phyloP scores from a whole-genome alignment of 2,888 invertebrate species.

The Atrina japonica region DNA sequence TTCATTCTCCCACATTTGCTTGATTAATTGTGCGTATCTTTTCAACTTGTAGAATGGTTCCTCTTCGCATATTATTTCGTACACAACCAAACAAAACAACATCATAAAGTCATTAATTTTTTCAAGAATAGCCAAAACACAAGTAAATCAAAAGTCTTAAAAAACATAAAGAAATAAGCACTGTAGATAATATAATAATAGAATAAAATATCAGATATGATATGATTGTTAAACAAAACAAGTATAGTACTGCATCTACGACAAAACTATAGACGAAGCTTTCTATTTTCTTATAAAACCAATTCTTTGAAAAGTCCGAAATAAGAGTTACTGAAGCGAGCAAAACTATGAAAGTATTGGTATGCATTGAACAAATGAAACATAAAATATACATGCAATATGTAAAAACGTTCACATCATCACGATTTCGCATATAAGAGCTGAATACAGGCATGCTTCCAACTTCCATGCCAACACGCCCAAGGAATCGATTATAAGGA shows the following conservation, averaged over 20 bases:
- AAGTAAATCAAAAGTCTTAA: too few species aligned
- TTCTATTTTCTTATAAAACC: too few species aligned
- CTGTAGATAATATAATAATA: too few species aligned
- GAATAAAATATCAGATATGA: too few species aligned
- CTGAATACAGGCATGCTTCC: constrained; percentile 15
- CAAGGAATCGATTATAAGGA: constrained; percentile 17
- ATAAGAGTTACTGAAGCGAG: too few species aligned
- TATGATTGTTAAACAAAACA: too few species aligned
- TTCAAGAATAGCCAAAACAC: too few species aligned
- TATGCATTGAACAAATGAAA: too few species aligned
- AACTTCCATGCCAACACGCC: constrained; percentile 32
- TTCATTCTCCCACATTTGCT: constrained; percentile 44
- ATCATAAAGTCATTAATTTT: constrained; percentile 50
- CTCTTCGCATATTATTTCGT: constrained; percentile 46
- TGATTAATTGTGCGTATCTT: constrained; percentile 41
- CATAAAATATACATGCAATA: too few species aligned
- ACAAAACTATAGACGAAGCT: constrained; percentile 59
- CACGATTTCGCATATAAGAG: constrained; percentile 28
- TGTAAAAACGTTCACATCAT: constrained; percentile 44
- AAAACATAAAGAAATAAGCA: too few species aligned
- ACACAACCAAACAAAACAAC: constrained; percentile 44
- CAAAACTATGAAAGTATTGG: too few species aligned
- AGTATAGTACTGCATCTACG: constrained; percentile 37
- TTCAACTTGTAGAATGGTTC: constrained; percentile 49
- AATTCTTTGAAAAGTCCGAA: too few species aligned